Evolutionary conservation across 2,113 vertebrate genomes (phyloP).

Genomic region (Todiramphus saurophagus): DNA sequence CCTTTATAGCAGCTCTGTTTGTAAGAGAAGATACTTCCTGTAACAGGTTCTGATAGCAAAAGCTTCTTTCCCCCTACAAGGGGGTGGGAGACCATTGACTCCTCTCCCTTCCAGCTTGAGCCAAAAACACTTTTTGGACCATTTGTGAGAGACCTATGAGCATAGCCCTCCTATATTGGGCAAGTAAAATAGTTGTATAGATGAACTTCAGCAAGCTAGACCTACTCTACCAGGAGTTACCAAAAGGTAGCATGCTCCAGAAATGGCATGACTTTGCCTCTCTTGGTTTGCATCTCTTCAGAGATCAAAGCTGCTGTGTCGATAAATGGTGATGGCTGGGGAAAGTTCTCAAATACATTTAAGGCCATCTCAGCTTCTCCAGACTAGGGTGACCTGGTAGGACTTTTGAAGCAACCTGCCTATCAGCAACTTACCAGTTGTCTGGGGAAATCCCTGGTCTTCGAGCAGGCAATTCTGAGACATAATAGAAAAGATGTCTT

Average conservation of each 20-base stretch:
- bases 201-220: not conserved
- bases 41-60: not conserved
- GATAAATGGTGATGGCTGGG: not conserved
- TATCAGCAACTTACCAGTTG: not conserved
- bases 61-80: not conserved
- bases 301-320: not conserved
- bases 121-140: not conserved
- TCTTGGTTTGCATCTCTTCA: no score
- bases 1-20: not conserved
- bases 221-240: not conserved
- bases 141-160: not conserved
- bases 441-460: not conserved
- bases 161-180: not conserved
- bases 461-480: not conserved
- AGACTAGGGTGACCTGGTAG: not conserved
- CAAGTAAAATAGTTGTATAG: not conserved
- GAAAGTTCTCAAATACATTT: not conserved
- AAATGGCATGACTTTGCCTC: not conserved
- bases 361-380: not conserved
- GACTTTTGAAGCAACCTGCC: not conserved
- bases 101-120: not conserved
- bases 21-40: not conserved
- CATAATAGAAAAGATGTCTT: not conserved
- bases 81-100: not conserved
- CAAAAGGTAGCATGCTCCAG: not conserved